A percentile compares a stretch with the other conserved stretches of the same genome.
Conservation (phyloP, 2,797 vertebrate species). For the Acestrorhynchus altus region DNA sequence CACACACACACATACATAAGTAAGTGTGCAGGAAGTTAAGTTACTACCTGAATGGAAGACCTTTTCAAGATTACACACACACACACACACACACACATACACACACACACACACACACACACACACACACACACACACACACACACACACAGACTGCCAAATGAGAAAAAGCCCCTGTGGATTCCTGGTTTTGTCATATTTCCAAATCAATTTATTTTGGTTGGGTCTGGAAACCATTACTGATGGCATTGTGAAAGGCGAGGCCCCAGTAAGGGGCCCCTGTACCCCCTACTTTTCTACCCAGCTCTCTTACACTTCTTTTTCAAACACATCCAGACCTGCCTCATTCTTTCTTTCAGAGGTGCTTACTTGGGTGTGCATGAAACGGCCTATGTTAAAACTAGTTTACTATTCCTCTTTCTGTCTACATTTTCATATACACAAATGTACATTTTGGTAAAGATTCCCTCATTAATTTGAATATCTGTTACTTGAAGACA, state of each 20-base stretch:
- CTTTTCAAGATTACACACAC: not conserved
- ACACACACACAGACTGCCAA: slow-evolving; percentile 16
- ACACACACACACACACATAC: slow-evolving; percentile 27
- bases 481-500: too few species aligned
- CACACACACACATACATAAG: not conserved
- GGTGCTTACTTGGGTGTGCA: not conserved
- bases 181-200: slow-evolving; percentile 49
- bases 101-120: slow-evolving; percentile 36
- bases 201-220: slow-evolving; percentile 53
- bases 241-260: slow-evolving; percentile 41
- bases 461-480: too few species aligned
- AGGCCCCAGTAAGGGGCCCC: slow-evolving; percentile 9
- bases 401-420: not conserved
- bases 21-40: not conserved
- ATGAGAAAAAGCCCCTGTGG: slow-evolving; percentile 31
- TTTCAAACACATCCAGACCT: slow-evolving; percentile 17
- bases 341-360: not conserved
- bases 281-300: slow-evolving; percentile 4
- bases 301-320: slow-evolving; percentile 2
- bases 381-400: not conserved
- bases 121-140: slow-evolving; percentile 28
- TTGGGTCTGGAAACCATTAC: slow-evolving; percentile 60
- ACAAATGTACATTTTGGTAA: not conserved
- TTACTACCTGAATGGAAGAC: not conserved
- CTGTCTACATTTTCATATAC: not conserved